These are phyloP conservation scores for Prionailurus bengalensis DNA, from an alignment of 2,113 vertebrate species.

Conservation along the genomic window DNA sequence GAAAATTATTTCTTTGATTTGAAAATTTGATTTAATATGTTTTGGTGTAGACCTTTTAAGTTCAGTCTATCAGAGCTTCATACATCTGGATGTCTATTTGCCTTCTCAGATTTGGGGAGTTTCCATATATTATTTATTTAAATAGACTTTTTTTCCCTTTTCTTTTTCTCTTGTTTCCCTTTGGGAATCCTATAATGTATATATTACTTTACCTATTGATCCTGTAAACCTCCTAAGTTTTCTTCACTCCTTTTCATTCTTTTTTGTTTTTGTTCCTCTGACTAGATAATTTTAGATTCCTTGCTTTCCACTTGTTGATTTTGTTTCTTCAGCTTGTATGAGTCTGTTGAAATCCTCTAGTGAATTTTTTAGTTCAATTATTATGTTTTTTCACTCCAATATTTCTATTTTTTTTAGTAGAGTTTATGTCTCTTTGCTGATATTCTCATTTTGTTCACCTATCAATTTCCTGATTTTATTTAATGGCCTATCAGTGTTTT, in stretches of 20 bases:
- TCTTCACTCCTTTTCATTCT: not conserved
- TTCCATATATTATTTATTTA: not conserved
- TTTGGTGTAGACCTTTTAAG: not conserved
- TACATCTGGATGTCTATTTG: not conserved
- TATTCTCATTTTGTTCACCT: not conserved
- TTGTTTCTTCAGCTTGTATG: not conserved
- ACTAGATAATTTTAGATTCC: not conserved
- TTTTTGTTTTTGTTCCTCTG: not conserved
- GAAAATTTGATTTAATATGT: not conserved
- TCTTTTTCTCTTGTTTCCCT: not conserved
- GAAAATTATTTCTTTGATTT: not conserved
- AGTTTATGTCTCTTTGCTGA: not conserved
- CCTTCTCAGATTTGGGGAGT: not conserved
- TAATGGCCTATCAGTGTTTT: not conserved
- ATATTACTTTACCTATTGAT: not conserved
- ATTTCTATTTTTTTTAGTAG: not conserved
- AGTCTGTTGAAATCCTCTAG: not conserved
- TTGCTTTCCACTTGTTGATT: not conserved
- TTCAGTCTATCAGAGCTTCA: not conserved
- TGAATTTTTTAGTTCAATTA: not conserved
- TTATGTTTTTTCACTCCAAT: not conserved
- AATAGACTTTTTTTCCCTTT: not conserved
- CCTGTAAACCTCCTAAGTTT: not conserved
- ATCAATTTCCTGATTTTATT: not conserved
- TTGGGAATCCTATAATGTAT: not conserved